phyloP scores from a whole-genome alignment of 2,113 vertebrate genomes.

The Cryptotis parvus region DNA sequence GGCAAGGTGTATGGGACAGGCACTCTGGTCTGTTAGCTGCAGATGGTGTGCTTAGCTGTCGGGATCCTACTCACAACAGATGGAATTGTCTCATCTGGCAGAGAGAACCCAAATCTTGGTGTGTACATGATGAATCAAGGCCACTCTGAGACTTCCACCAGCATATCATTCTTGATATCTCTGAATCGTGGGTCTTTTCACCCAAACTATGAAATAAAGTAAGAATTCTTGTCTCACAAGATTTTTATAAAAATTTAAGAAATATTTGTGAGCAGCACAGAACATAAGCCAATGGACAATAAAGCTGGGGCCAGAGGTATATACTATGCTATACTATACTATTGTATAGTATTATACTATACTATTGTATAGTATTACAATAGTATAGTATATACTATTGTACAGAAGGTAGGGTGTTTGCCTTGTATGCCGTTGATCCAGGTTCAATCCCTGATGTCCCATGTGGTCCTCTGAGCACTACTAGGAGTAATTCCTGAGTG shows the following conservation, averaged over 20 bases:
- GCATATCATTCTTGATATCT: too few relatives aligned
- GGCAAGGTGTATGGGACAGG: too few relatives aligned
- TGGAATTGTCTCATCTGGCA: background rate
- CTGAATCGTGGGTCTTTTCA: background rate
- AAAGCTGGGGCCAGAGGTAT: too few relatives aligned
- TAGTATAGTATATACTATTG: too few relatives aligned
- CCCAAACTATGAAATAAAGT: background rate
- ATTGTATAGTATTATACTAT: too few relatives aligned
- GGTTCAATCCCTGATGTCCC: too few relatives aligned
- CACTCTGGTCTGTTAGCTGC: background rate
- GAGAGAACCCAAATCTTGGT: rapidly evolving
- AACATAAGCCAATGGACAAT: background rate
- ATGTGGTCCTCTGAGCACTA: too few relatives aligned
- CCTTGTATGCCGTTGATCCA: too few relatives aligned
- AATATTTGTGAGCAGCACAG: background rate
- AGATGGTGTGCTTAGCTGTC: background rate
- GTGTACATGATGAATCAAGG: background rate
- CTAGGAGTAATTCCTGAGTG: too few relatives aligned
- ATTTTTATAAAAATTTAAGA: constrained; percentile 14
- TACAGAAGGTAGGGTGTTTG: too few relatives aligned
- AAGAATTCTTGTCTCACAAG: constrained; percentile 11
- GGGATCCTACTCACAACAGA: background rate
- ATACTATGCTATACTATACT: too few relatives aligned
- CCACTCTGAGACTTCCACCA: background rate
- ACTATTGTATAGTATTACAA: too few relatives aligned